Evolutionary conservation across 2,888 invertebrate genomes (phyloP).

Genomic region (Rhamphomyia laevipes): DNA sequence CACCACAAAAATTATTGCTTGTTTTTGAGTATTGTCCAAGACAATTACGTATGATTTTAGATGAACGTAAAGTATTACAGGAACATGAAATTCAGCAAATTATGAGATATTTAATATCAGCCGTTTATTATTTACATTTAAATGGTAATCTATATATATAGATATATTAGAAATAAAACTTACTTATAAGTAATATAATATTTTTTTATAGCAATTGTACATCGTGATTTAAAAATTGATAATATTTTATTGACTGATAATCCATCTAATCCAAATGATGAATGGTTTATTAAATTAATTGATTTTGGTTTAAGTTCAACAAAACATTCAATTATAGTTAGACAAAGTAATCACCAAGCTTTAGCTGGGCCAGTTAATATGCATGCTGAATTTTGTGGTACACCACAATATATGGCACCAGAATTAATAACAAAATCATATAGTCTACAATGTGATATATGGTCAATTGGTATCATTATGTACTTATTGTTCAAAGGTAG

Average conservation of each 20-base stretch:
- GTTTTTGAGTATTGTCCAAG: constrained; percentile 7
- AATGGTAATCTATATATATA: neutral
- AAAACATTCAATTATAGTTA: neutral
- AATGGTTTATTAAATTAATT: constrained; percentile 6
- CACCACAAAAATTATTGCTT: constrained; percentile 1
- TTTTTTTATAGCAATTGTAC: constrained; percentile 3
- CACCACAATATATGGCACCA: constrained; percentile 8
- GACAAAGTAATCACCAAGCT: too few species aligned
- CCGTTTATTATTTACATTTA: constrained; percentile 2
- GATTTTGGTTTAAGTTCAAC: constrained; percentile 7
- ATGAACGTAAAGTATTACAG: neutral
- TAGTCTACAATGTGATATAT: constrained; percentile 7
- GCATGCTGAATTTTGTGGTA: constrained; percentile 8
- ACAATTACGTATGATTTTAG: constrained; percentile 1
- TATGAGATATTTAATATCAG: constrained; percentile 3
- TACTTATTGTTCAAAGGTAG: constrained; percentile 2
- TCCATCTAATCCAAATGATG: constrained; percentile 1
- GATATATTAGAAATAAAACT: neutral
- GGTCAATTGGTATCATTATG: constrained; percentile 8
- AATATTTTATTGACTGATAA: constrained; percentile 8
- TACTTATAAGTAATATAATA: neutral
- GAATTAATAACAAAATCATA: constrained; percentile 7
- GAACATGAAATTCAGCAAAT: neutral
- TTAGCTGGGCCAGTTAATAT: neutral
- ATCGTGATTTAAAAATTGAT: constrained; percentile 9